Conservation (phyloP, 1,140 invertebrate species). For the Neelides sp. region DNA sequence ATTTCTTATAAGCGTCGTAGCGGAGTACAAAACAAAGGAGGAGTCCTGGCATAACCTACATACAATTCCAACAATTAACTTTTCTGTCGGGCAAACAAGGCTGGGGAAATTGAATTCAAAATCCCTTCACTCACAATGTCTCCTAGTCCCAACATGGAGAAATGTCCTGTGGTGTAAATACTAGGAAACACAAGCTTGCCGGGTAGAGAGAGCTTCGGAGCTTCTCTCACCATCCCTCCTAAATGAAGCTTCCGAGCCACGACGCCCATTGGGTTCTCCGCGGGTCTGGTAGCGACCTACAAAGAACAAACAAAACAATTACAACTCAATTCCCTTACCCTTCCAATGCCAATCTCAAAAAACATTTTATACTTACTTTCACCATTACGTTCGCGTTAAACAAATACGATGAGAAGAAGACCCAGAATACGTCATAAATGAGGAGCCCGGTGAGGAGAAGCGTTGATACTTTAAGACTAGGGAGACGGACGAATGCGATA, state of each 20-base stretch:
- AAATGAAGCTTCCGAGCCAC: constrained; percentile 83
- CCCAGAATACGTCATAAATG: constrained; percentile 97
- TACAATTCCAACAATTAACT: not conserved
- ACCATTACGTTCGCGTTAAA: constrained; percentile 99
- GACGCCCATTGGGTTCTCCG: constrained; percentile 90
- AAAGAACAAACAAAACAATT: constrained; percentile 10
- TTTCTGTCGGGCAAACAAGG: not conserved
- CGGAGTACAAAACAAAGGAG: constrained; percentile 86
- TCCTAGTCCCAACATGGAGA: constrained; percentile 91
- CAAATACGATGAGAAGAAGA: constrained; percentile 95
- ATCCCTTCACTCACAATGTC: constrained; percentile 62
- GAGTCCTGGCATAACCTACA: constrained; percentile 79
- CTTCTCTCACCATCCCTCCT: constrained; percentile 68
- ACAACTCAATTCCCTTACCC: too few relatives aligned
- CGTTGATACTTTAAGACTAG: constrained; percentile 91
- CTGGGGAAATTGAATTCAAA: not conserved
- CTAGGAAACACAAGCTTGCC: constrained; percentile 95
- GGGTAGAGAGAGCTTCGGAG: constrained; percentile 71
- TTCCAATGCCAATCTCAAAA: too few relatives aligned
- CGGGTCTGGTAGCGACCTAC: constrained; percentile 68
- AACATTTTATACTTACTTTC: constrained; percentile 61
- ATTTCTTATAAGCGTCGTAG: constrained; percentile 94
- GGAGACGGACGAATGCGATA: constrained; percentile 88
- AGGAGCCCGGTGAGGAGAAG: constrained; percentile 82
- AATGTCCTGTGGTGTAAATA: constrained; percentile 86